Base-by-base conservation (phyloP, 1,140 invertebrate species). In the Battus philenor region DNA sequence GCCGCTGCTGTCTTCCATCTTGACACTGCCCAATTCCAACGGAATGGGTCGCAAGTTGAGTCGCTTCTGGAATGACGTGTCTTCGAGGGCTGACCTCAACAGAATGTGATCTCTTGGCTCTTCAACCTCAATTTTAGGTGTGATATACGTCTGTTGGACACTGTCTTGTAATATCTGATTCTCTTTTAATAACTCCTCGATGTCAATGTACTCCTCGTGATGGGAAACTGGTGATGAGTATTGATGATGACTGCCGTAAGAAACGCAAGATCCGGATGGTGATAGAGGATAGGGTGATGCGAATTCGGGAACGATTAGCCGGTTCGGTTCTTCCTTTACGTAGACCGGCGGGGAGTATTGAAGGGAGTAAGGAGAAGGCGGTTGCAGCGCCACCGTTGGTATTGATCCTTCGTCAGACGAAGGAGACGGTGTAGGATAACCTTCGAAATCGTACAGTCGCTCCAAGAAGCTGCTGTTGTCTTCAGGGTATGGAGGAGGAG, bases 51-150 rank as follows among this genome's bases (percentile, higher is more conserved):
- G 90, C 48, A 95, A 86, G 69, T 95, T 95, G 67, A 93, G 92
- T 58, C 93, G 91, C 68, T 91, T 91, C 75, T 95, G 93, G 68
- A 95, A 95, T 36, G 91, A 91, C 0, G 93, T 95, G 61, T 95
- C 94, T 67, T 92, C 89, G 9, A 95, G 76, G 32, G 93, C 93
- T 68, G 95, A 93, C 10, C 94, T 86, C n/a, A 96, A 73, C 15
- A 95, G 80, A 56, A 92, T 90, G 72, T 96, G 92, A 70, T 94
- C 92, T 61, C 89, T 87, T 30, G 87, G 88, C 24, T 82, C 75
- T 26, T 82, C 81, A 8, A 83, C 48, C 65, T 87, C 86, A 38
- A 77, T 54, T 69, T 87, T 87, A 4, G 82, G 82, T 36, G 76
- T 82, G 16, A 82, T 59, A 31, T 76, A 78, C 44, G 46, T 67